phyloP scores from a whole-genome alignment of 2,113 vertebrate genomes.

The Colius striatus region DNA sequence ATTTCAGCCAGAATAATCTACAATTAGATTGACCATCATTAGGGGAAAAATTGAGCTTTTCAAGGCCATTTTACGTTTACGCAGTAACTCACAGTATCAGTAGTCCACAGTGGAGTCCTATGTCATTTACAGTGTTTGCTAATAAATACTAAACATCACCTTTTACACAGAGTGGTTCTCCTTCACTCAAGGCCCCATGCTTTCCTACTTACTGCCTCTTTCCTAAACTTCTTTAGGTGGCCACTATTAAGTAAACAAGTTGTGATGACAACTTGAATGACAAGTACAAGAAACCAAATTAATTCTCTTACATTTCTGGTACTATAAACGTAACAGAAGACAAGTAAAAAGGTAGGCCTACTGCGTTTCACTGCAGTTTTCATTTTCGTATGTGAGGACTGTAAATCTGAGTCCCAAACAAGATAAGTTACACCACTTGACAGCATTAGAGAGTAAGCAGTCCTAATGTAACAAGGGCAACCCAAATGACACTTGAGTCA shows the following conservation, averaged over 20 bases:
- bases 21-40: neutral
- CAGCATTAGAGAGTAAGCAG: neutral
- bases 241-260: neutral
- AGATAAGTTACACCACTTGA: neutral
- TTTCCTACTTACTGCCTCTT: neutral
- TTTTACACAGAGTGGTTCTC: neutral
- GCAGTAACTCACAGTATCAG: neutral
- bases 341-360: neutral
- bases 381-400: neutral
- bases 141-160: neutral
- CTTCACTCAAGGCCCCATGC: neutral
- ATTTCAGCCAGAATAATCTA: neutral
- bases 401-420: neutral
- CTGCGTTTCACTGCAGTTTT: neutral
- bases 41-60: neutral
- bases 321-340: neutral
- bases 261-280: neutral
- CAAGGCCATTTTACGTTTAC: neutral
- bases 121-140: neutral
- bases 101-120: neutral
- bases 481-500: neutral
- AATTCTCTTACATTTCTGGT: neutral
- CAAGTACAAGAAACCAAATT: neutral
- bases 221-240: neutral
- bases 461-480: accelerated